Percentiles rank a stretch among this genome's conserved stretches.
Evolutionary conservation across 2,888 invertebrate species (phyloP).

Genomic region (Dusona sp.): DNA sequence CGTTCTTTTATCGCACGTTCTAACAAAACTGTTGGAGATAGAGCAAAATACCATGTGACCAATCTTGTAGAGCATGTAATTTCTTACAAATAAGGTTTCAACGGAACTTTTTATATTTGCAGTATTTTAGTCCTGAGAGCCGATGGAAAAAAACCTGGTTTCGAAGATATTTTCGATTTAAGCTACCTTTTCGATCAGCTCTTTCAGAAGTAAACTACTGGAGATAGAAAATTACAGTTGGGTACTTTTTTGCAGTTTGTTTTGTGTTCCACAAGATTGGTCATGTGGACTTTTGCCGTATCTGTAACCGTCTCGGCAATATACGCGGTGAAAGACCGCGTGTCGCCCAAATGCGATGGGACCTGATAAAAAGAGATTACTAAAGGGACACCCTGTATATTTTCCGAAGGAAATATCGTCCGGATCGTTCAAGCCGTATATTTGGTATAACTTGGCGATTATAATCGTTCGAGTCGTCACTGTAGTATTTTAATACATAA

Average conservation of each 20-base stretch:
- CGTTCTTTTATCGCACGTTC: background rate
- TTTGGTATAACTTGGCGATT: constrained; percentile 35
- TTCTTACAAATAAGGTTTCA: background rate
- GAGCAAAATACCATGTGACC: background rate
- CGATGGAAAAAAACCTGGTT: background rate
- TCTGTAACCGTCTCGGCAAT: background rate
- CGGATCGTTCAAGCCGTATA: constrained; percentile 25
- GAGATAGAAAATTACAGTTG: background rate
- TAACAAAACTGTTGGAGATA: background rate
- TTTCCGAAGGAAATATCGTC: constrained; percentile 16
- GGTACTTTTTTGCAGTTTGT: background rate
- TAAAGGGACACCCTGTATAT: constrained; percentile 8
- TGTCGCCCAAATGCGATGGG: background rate
- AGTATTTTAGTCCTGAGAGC: background rate
- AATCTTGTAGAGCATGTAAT: background rate
- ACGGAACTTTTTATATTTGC: background rate
- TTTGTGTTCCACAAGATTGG: background rate
- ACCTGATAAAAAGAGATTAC: background rate
- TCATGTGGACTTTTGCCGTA: background rate
- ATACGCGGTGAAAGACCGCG: background rate
- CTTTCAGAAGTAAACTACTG: background rate
- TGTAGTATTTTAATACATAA: constrained; percentile 36
- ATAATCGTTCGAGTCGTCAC: constrained; percentile 40
- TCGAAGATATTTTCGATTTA: too few species aligned
- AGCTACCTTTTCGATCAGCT: background rate